Conservation (phyloP, 2,797 vertebrate genomes). For the Rhynchotus rufescens region DNA sequence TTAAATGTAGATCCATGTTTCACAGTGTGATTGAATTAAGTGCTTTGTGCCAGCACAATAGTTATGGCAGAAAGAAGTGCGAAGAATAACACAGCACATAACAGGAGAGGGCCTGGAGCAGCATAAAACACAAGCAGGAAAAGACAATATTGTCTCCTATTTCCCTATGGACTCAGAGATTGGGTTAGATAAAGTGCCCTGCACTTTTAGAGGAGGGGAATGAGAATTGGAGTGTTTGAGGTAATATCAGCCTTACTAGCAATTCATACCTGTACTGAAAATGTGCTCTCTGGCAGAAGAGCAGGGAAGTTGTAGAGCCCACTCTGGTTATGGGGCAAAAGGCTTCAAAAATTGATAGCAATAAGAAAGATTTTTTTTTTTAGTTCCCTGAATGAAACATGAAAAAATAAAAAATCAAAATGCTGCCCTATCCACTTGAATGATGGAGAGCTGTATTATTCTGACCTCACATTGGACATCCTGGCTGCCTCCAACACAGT, state of each 20-base stretch:
- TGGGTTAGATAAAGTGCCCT: neutral
- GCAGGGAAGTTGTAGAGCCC: neutral
- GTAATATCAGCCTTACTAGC: neutral
- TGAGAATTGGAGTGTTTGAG: neutral
- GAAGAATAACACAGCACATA: neutral
- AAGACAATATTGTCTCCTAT: neutral
- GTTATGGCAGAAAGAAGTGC: neutral
- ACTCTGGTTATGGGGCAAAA: neutral
- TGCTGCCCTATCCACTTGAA: neutral
- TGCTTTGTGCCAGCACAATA: neutral
- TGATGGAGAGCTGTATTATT: accelerated
- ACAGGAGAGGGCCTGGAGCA: neutral
- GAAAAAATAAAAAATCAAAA: neutral
- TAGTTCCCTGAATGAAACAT: accelerated
- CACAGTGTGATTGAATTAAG: neutral
- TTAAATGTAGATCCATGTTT: neutral
- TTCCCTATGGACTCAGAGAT: neutral
- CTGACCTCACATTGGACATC: neutral
- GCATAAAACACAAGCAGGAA: neutral
- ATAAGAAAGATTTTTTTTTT: neutral
- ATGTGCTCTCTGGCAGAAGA: neutral
- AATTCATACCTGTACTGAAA: neutral
- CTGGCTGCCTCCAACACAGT: accelerated
- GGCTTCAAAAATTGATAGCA: neutral
- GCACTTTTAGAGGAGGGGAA: neutral